Evolutionary conservation across 1,140 invertebrate species (phyloP), one percentile per base, ranked within the genome.

Genomic region (Drosophila malerkotliana): DNA sequence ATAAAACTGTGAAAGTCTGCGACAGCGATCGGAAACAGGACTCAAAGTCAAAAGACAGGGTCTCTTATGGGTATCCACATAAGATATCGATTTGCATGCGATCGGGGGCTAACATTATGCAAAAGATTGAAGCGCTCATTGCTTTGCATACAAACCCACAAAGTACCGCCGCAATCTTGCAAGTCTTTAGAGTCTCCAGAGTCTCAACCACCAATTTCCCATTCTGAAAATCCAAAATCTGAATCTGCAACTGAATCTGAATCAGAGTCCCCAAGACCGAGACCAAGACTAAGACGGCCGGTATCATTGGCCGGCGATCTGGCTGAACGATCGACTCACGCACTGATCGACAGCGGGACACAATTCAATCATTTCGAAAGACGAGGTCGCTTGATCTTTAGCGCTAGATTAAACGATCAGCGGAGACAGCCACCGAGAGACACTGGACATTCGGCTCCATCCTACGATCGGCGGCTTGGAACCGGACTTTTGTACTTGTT

Each of bases 371-470:
- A 90, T 88, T 90, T 79, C 69, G 71, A 75, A 75, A 58, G 79
- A 67, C 55, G 79, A 72, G 61, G 73, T 68, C 63, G 78, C 82
- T 85, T 87, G 83, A 88, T 88, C 83, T 89, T 84, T 77, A 73
- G 84, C 84, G 83, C 83, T 88, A 88, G 83, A 88, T 88, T 88
- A 88, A 88, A 88, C 84, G 83, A 88, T 88, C 83, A 88, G 77
- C 64, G 54, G 49, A 77, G 74, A 77, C 74, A 77, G 71, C 61
- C 72, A 55, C 32, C 45, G 71, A 53, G 39, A 66, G 69, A 75
- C 59, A 39, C 30, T 12, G 60, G 48, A 49, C 34, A 37, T 12
- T 37, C 34, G 61, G 57, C 49, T 47, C 64, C 73, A 53, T 60
- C 62, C 75, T 57, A 59, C 72, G 72, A 73, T 34, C 45, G 10